Conservation (phyloP, 2,113 vertebrate species). For the Mola mola region DNA sequence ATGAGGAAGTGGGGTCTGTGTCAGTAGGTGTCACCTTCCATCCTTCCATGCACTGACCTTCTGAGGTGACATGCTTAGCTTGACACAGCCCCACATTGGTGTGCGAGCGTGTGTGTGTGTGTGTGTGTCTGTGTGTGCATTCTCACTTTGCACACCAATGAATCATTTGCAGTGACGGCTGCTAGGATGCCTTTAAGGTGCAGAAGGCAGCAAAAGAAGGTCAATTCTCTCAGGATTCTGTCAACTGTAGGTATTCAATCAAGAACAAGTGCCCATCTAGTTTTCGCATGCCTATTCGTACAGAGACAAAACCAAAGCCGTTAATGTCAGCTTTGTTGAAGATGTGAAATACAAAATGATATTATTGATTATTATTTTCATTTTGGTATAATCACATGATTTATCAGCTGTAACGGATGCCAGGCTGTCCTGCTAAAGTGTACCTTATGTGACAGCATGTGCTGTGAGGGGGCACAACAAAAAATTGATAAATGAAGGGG, state of each 20-base stretch:
- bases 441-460: no score
- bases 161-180: conserved; percentile 48
- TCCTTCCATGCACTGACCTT: conserved; percentile 69
- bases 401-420: no score
- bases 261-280: conserved; percentile 5
- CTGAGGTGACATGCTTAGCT: conserved; percentile 35
- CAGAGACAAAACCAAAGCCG: no score
- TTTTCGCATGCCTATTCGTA: neutral
- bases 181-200: conserved; percentile 47
- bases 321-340: no score
- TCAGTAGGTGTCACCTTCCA: conserved; percentile 65
- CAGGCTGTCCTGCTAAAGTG: no score
- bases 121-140: conserved; percentile 10
- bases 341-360: no score
- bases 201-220: conserved; percentile 40
- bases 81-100: conserved; percentile 5
- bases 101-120: conserved; percentile 4
- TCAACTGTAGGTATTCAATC: conserved; percentile 54
- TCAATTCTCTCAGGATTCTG: conserved; percentile 49
- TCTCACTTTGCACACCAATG: conserved; percentile 30
- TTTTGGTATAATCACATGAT: no score
- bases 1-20: conserved; percentile 2
- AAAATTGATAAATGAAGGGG: no score
- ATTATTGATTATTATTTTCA: no score
- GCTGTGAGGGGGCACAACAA: no score